A percentile compares a stretch with the other conserved stretches of the same genome.
Evolutionary conservation across 2,113 vertebrate genomes (phyloP).

Genomic region (Genyomyrus donnyi): DNA sequence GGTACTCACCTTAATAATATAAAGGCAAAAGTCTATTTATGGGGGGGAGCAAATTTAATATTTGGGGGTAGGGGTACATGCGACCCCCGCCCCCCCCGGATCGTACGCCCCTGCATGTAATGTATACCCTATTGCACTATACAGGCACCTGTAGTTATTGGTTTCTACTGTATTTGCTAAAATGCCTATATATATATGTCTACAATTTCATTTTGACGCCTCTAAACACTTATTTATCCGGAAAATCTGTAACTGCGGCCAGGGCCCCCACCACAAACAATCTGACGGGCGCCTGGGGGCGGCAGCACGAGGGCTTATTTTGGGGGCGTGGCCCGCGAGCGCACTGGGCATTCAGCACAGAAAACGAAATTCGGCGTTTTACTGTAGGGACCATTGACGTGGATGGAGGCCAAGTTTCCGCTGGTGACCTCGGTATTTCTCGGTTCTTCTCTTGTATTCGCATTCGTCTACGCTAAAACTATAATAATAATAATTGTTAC

Average conservation of each 20-base stretch:
- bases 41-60: neutral
- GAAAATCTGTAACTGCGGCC: neutral
- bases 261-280: neutral
- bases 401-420: neutral
- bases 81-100: no score
- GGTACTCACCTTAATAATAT: neutral
- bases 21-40: neutral
- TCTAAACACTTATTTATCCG: neutral
- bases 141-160: neutral
- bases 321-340: neutral
- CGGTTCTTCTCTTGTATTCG: neutral
- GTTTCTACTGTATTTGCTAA: neutral
- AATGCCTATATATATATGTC: neutral
- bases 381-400: neutral
- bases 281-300: neutral
- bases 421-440: neutral
- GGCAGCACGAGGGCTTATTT: neutral
- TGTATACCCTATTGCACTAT: neutral
- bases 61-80: neutral
- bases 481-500: no score
- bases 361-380: neutral
- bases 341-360: neutral
- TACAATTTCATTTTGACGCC: neutral
- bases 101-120: neutral
- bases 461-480: neutral